These are phyloP conservation scores for Taenaris catops DNA, from an alignment of 2,888 invertebrate genomes.

Conservation along the genomic window DNA sequence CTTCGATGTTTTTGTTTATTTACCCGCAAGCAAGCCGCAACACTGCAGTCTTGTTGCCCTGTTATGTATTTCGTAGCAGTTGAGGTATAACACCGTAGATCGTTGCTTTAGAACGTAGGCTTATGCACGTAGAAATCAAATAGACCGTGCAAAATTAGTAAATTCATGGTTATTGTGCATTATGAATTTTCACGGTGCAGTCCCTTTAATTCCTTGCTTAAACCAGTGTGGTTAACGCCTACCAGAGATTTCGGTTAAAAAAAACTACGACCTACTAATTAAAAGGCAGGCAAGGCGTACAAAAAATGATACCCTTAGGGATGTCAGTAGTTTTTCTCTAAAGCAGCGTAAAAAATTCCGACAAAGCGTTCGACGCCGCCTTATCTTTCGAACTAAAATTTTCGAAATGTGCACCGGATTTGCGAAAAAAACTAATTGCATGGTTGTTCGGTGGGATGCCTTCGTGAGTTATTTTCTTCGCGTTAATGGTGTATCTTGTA, in stretches of 20 bases:
- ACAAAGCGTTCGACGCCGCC: slow-evolving; percentile 52
- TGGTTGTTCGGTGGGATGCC: slow-evolving; percentile 17
- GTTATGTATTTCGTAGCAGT: slow-evolving; percentile 27
- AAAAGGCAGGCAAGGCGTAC: slow-evolving; percentile 57
- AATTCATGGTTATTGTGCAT: slow-evolving; percentile 23
- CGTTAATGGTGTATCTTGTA: slow-evolving; percentile 12
- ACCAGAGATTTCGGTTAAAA: slow-evolving; percentile 19
- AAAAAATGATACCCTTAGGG: slow-evolving; percentile 60
- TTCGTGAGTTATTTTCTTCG: slow-evolving; percentile 18
- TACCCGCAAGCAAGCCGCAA: slow-evolving; percentile 38
- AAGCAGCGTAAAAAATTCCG: slow-evolving; percentile 58
- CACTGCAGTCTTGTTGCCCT: slow-evolving; percentile 13
- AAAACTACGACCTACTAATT: slow-evolving; percentile 51
- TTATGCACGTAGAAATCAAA: slow-evolving; percentile 19
- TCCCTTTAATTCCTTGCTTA: slow-evolving; percentile 22
- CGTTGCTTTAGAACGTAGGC: slow-evolving; percentile 27
- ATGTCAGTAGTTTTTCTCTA: slow-evolving; percentile 46
- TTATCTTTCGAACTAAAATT: slow-evolving; percentile 53
- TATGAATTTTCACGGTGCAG: slow-evolving; percentile 27
- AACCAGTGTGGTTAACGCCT: slow-evolving; percentile 17
- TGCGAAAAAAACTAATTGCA: slow-evolving; percentile 42
- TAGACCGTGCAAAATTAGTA: slow-evolving; percentile 21
- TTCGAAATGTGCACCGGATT: slow-evolving; percentile 45
- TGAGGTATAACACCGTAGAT: slow-evolving; percentile 20
- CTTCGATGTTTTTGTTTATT: slow-evolving; percentile 46